A percentile compares a stretch with the other conserved stretches of the same genome.
Evolutionary conservation across 92 coral and sea anemone species (phyloP).

Genomic region (Isaurus tuberculatus): DNA sequence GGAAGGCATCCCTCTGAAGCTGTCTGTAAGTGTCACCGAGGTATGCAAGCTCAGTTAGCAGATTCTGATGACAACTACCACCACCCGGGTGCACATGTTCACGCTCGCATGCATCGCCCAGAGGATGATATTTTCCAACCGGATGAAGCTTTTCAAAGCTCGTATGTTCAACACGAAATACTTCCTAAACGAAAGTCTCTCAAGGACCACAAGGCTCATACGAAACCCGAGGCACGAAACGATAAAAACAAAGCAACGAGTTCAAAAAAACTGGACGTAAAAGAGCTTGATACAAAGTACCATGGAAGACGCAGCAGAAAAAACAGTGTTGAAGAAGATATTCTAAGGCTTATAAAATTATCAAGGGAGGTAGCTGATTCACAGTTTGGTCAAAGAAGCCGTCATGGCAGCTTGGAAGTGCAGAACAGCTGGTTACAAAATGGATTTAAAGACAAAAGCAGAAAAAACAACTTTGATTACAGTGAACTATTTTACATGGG

Average conservation of each 20-base stretch:
- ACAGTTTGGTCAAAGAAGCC: slow-evolving; percentile 27
- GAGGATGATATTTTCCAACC: slow-evolving; percentile 45
- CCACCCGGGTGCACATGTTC: slow-evolving; percentile 43
- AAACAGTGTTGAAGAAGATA: slow-evolving; percentile 53
- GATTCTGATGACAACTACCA: slow-evolving; percentile 39
- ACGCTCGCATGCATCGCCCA: slow-evolving; percentile 32
- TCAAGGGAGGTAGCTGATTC: background rate
- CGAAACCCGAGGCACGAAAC: slow-evolving; percentile 20
- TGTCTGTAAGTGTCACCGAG: slow-evolving; percentile 59
- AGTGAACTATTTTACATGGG: slow-evolving; percentile 32
- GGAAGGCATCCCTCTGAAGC: slow-evolving; percentile 37
- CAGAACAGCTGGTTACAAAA: slow-evolving; percentile 7
- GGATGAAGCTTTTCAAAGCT: slow-evolving; percentile 2
- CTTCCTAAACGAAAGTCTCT: background rate
- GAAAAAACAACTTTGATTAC: slow-evolving; percentile 53
- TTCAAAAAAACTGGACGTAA: background rate
- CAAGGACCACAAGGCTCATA: slow-evolving; percentile 9
- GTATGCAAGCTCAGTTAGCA: slow-evolving; percentile 28
- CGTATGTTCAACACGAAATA: background rate
- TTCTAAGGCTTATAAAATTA: background rate
- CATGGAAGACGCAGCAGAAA: slow-evolving; percentile 26
- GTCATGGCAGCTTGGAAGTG: slow-evolving; percentile 46
- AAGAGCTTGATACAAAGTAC: background rate
- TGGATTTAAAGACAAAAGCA: slow-evolving; percentile 30
- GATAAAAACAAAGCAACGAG: slow-evolving; percentile 27